Base-by-base conservation (phyloP, 2,797 vertebrate species). In the Micromesistius poutassou region DNA sequence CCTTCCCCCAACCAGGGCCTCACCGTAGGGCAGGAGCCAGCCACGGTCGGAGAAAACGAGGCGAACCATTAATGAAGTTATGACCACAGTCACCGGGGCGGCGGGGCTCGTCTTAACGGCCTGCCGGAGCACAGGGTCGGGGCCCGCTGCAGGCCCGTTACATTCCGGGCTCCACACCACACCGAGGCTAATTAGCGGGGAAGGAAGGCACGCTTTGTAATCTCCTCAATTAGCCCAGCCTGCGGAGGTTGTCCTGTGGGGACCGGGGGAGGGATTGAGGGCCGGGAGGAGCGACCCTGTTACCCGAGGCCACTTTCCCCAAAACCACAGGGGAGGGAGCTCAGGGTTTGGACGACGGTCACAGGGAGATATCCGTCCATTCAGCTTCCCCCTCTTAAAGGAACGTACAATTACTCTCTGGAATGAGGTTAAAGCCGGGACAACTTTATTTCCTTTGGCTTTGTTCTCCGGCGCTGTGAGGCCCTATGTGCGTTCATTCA, bases 31-130 rank as follows among this genome's bases (percentile, higher is more conserved):
- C 74, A 9, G n/a, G n/a, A n/a, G n/a, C n/a, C n/a, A n/a, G n/a
- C n/a, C n/a, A n/a, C n/a, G n/a, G 77, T 78, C 79, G 46, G 78
- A 42, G n/a, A 86, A 89, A 91, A 84, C 88, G 81, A 84, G 81
- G 83, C 79, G 88, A 89, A 87, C 90, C 76, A 55, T 89, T 90
- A 91, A 92, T 89, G 87, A 90, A 89, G 86, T 91, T 89, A 87
- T 88, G 88, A 88, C 80, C 85, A 78, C 74, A 81, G 87, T 81
- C 77, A 76, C 84, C 10, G 80, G 78, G 79, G 82, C 87, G 81
- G 86, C 84, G 78, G 80, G 79, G 68, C 10, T 83, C 89, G 88
- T 89, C 83, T 82, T 88, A 89, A 92, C 89, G 81, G 73, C 78
- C 84, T 75, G 68, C 74, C 74, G 79, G 76, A 86, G 81, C 82